Conservation (phyloP, 2,888 invertebrate species). For the Aleiodes leptofemur region DNA sequence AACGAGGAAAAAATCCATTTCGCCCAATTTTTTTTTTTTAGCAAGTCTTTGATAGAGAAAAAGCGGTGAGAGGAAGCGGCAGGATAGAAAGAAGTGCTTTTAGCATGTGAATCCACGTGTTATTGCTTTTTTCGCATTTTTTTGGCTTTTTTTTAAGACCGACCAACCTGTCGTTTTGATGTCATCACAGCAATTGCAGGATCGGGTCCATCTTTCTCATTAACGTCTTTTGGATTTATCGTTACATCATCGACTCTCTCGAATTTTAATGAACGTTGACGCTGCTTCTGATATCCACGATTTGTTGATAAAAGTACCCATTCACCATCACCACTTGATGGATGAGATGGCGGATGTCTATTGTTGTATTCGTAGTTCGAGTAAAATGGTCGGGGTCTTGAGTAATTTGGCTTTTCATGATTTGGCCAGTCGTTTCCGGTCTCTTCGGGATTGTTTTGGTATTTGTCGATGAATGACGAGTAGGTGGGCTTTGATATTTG, state of each 20-base stretch:
- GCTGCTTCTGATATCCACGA: slow-evolving; percentile 80
- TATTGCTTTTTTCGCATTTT: slow-evolving; percentile 41
- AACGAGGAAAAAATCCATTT: slow-evolving; percentile 40
- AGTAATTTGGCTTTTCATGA: slow-evolving; percentile 56
- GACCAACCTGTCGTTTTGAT: slow-evolving; percentile 73
- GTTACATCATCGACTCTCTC: slow-evolving; percentile 59
- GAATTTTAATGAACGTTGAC: slow-evolving; percentile 74
- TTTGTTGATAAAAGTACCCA: slow-evolving; percentile 88
- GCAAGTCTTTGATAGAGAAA: slow-evolving; percentile 40
- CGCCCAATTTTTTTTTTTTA: slow-evolving; percentile 40
- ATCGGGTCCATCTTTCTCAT: slow-evolving; percentile 46
- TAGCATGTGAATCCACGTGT: slow-evolving; percentile 36
- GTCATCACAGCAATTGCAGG: slow-evolving; percentile 67
- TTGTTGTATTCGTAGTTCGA: slow-evolving; percentile 75
- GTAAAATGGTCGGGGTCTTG: slow-evolving; percentile 64
- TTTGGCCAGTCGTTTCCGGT: slow-evolving; percentile 61
- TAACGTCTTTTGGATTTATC: slow-evolving; percentile 36
- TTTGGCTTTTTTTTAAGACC: slow-evolving; percentile 50
- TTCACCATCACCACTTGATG: slow-evolving; percentile 83
- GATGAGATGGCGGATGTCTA: slow-evolving; percentile 78
- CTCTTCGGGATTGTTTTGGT: slow-evolving; percentile 52
- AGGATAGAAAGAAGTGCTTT: slow-evolving; percentile 15
- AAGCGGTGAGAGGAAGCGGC: slow-evolving; percentile 21
- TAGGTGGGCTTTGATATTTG: slow-evolving; percentile 48
- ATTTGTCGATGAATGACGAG: slow-evolving; percentile 55